Conservation (phyloP, 2,888 invertebrate species). For the Agrochola litura region DNA sequence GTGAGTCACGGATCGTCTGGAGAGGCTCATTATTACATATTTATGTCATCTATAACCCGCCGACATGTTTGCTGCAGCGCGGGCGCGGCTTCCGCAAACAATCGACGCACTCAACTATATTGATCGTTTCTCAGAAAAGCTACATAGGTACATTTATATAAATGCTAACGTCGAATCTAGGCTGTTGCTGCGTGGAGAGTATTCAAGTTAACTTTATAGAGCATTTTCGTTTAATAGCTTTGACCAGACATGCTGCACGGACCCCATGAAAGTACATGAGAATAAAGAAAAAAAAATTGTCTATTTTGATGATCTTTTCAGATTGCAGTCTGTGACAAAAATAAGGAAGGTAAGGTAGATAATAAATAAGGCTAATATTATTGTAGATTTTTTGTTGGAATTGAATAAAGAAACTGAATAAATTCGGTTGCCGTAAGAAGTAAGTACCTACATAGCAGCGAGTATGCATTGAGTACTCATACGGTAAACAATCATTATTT, state of each 20-base stretch:
- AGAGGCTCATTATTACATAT: constrained; percentile 35
- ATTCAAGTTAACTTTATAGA: background rate
- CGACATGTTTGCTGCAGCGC: background rate
- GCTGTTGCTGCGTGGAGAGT: background rate
- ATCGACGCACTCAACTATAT: constrained; percentile 27
- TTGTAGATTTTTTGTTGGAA: background rate
- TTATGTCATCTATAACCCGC: constrained; percentile 2
- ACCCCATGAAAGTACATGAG: background rate
- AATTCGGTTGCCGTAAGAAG: background rate
- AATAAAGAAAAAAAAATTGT: background rate
- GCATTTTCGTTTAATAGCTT: background rate
- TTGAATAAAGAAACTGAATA: background rate
- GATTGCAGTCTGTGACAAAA: background rate
- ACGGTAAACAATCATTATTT: background rate
- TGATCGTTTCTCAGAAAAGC: constrained; percentile 28
- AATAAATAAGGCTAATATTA: background rate
- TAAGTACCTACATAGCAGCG: background rate
- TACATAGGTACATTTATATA: constrained; percentile 16
- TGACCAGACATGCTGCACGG: background rate
- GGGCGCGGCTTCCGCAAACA: constrained; percentile 54
- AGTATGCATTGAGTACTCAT: background rate
- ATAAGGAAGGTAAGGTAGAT: background rate
- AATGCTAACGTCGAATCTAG: background rate
- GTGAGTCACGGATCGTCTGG: constrained; percentile 51
- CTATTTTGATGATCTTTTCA: background rate